Percentiles rank a stretch among this genome's conserved stretches.
These are phyloP conservation scores for Laterallus jamaicensis DNA, from an alignment of 2,113 vertebrate genomes.

Conservation along the genomic window DNA sequence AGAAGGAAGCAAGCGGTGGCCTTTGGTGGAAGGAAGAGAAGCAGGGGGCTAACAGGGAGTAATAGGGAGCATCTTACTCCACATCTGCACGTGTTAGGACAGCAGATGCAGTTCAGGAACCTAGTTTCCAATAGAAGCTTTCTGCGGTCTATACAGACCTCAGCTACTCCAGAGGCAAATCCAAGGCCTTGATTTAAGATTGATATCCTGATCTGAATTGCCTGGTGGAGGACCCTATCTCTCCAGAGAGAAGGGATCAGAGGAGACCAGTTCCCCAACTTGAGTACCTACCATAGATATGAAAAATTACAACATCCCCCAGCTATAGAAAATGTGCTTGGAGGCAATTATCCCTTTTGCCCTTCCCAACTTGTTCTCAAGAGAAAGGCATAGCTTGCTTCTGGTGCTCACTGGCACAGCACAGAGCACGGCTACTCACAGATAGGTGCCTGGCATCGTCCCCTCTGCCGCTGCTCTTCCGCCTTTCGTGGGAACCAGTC, in stretches of 20 bases:
- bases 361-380: neutral
- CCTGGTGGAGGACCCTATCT: neutral
- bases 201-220: neutral
- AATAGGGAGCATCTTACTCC: neutral
- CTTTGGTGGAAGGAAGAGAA: neutral
- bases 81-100: neutral
- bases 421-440: neutral
- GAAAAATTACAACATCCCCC: neutral
- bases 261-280: neutral
- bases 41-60: neutral
- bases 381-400: neutral
- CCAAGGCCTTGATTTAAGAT: neutral
- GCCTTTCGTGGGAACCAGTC: neutral
- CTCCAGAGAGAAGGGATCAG: neutral
- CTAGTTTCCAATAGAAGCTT: neutral
- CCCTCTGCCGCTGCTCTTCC: neutral
- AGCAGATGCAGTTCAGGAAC: neutral
- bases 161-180: neutral
- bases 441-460: neutral
- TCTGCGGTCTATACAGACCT: neutral
- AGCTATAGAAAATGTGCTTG: neutral
- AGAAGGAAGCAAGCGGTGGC: neutral
- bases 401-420: neutral
- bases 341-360: neutral
- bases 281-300: neutral